A percentile compares a stretch with the other conserved stretches of the same genome.
Evolutionary conservation across 2,888 invertebrate species (phyloP).

Genomic region (Argyresthia goedartella): DNA sequence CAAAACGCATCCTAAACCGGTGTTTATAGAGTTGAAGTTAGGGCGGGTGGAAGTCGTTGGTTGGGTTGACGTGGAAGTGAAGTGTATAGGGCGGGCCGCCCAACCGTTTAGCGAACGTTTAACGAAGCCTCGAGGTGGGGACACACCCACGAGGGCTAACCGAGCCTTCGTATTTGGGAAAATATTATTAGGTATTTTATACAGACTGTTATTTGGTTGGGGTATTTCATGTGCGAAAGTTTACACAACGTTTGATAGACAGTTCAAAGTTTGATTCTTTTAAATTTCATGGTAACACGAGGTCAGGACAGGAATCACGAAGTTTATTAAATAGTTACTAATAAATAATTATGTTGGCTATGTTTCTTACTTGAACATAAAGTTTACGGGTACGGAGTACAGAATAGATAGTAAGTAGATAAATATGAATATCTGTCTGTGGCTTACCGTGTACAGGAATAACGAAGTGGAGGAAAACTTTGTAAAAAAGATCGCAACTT

Average conservation of each 20-base stretch:
- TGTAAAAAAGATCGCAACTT: too few species aligned
- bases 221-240: not conserved
- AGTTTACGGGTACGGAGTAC: too few species aligned
- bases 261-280: not conserved
- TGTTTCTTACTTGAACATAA: too few species aligned
- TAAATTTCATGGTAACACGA: too few species aligned
- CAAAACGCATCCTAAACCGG: slow-evolving; percentile 16
- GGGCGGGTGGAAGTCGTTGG: slow-evolving; percentile 7
- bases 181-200: not conserved
- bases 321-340: too few species aligned
- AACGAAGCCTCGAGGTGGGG: slow-evolving; percentile 52
- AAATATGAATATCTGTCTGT: too few species aligned
- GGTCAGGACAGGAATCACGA: too few species aligned
- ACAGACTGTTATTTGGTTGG: not conserved
- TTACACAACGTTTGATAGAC: not conserved
- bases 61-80: slow-evolving; percentile 28
- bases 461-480: too few species aligned
- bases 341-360: too few species aligned
- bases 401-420: too few species aligned
- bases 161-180: not conserved
- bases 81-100: slow-evolving; percentile 66
- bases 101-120: slow-evolving; percentile 70
- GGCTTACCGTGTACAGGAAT: too few species aligned
- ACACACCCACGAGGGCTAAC: slow-evolving; percentile 53
- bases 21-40: slow-evolving; percentile 26